These are phyloP conservation scores for Tychaedon coryphoeus DNA, from an alignment of 2,113 vertebrate species.

Conservation along the genomic window DNA sequence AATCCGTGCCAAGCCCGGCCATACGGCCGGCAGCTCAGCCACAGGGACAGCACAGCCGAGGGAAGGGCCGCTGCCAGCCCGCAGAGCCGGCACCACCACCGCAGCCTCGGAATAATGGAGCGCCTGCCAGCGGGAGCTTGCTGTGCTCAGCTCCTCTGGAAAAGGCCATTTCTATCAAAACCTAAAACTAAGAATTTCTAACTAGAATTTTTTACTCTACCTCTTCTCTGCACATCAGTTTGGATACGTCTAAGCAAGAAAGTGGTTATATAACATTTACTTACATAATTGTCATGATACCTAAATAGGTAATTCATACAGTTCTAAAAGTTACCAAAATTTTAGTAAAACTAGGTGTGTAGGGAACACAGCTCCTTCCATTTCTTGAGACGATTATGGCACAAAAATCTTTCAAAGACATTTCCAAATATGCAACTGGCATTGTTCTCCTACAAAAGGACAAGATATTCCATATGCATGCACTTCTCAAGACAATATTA, in stretches of 20 bases:
- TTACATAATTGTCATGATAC: background rate
- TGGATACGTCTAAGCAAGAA: background rate
- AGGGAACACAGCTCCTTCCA: background rate
- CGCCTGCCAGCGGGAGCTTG: fast-evolving
- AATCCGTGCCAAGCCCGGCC: background rate
- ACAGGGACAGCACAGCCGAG: background rate
- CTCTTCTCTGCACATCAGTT: background rate
- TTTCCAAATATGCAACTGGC: background rate
- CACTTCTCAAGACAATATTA: background rate
- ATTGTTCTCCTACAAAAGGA: background rate
- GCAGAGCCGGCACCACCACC: background rate
- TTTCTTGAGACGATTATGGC: background rate
- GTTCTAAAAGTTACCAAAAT: background rate
- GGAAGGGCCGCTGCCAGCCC: background rate
- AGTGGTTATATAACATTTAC: background rate
- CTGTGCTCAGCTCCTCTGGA: background rate
- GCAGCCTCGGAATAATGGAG: background rate
- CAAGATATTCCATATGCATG: background rate
- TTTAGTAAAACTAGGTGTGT: background rate
- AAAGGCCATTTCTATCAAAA: background rate
- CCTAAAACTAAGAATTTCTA: background rate
- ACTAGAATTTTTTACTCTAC: background rate
- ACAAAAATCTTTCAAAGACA: background rate
- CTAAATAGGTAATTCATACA: background rate
- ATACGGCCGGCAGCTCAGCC: background rate